Evolutionary conservation across 2,113 vertebrate genomes (phyloP).

Genomic region (Furnarius figulus): DNA sequence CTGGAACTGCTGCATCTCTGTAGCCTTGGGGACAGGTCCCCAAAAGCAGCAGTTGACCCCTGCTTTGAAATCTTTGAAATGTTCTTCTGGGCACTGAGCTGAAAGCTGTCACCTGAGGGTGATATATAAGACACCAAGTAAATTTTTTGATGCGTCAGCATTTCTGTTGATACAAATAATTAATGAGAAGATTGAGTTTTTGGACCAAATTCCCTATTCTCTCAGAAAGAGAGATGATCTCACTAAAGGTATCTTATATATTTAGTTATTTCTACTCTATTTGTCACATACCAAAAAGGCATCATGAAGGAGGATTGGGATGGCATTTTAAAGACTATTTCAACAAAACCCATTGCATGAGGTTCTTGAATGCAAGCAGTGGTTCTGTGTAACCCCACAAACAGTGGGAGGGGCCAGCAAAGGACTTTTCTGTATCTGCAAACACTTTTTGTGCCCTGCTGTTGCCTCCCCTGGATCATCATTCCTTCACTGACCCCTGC

Average conservation of each 20-base stretch:
- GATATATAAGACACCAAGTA: background rate
- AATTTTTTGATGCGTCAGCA: background rate
- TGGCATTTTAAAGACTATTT: background rate
- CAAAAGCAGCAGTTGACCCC: background rate
- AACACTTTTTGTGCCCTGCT: rapidly evolving
- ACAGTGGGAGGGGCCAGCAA: background rate
- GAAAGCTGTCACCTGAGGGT: background rate
- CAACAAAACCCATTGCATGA: background rate
- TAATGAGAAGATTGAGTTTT: slow-evolving; percentile 16
- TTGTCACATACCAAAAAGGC: background rate
- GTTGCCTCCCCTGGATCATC: background rate
- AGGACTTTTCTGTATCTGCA: background rate
- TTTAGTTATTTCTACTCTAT: background rate
- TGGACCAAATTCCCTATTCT: background rate
- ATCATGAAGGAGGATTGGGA: background rate
- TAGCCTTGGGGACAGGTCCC: background rate
- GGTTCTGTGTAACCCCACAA: background rate
- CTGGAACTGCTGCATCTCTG: background rate
- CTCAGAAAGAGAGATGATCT: background rate
- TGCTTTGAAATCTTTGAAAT: background rate
- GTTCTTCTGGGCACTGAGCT: background rate
- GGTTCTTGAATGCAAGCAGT: background rate
- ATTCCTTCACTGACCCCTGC: background rate
- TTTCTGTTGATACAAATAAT: slow-evolving; percentile 7
- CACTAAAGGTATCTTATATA: background rate